A percentile compares a stretch with the other conserved stretches of the same genome.
phyloP scores from a whole-genome alignment of 2,888 invertebrate genomes.

The Eupithecia dodoneata region DNA sequence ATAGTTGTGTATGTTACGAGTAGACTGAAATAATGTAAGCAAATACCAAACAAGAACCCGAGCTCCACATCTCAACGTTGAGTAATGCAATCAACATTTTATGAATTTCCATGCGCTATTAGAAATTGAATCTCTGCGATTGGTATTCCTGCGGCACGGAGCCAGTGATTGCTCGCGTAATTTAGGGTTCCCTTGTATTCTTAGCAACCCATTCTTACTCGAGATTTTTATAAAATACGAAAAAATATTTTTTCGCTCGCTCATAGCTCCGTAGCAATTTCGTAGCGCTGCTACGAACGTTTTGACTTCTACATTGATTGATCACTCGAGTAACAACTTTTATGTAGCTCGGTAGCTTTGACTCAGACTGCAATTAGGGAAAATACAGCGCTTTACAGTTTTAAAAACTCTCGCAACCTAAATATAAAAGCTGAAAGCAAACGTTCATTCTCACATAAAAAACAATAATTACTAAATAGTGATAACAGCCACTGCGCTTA shows the following conservation, averaged over 20 bases:
- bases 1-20: not conserved
- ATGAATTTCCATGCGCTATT: constrained; percentile 38
- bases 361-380: constrained; percentile 5
- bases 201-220: not conserved
- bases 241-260: constrained; percentile 2
- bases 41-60: not conserved
- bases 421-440: not conserved
- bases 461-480: too few species aligned
- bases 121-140: constrained; percentile 38
- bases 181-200: constrained; percentile 24
- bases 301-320: constrained; percentile 12
- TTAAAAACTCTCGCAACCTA: not conserved
- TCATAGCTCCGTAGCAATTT: constrained; percentile 10
- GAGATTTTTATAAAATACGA: not conserved
- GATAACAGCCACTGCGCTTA: too few species aligned
- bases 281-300: constrained; percentile 11
- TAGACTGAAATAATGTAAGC: not conserved
- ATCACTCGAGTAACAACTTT: not conserved
- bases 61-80: not conserved
- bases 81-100: constrained; percentile 39
- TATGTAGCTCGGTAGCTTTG: constrained; percentile 2
- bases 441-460: not conserved
- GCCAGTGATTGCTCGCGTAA: constrained; percentile 38
- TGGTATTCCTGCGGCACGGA: constrained; percentile 38
- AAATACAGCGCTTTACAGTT: not conserved